Evolutionary conservation across 2,888 invertebrate species (phyloP).

Genomic region (Leucoma salicis): DNA sequence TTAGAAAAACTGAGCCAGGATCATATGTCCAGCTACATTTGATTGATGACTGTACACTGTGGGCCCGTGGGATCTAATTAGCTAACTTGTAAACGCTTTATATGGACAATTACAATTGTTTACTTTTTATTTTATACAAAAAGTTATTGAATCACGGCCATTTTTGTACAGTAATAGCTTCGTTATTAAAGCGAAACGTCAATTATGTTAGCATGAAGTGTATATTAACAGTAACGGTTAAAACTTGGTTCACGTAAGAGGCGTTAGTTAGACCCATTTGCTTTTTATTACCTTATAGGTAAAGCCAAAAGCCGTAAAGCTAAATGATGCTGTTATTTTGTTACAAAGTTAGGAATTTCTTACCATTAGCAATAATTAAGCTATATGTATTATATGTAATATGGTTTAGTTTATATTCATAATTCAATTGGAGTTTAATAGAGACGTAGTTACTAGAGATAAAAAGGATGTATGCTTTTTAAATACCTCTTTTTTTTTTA

Average conservation of each 20-base stretch:
- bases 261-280: background rate
- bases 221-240: background rate
- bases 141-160: constrained; percentile 15
- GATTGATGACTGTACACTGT: constrained; percentile 29
- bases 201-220: background rate
- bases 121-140: constrained; percentile 6
- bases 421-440: too few species aligned
- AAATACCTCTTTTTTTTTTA: too few species aligned
- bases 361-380: too few species aligned
- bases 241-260: background rate
- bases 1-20: constrained; percentile 20
- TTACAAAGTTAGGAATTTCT: too few species aligned
- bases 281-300: too few species aligned
- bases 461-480: too few species aligned
- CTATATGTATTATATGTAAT: too few species aligned
- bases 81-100: constrained; percentile 19
- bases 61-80: constrained; percentile 39
- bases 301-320: too few species aligned
- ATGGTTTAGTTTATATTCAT: too few species aligned
- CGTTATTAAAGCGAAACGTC: constrained; percentile 1
- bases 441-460: too few species aligned
- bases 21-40: constrained; percentile 13
- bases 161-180: constrained; percentile 10
- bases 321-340: too few species aligned
- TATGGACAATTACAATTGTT: constrained; percentile 22